phyloP scores from a whole-genome alignment of 2,797 vertebrate species.

The Sparus aurata region DNA sequence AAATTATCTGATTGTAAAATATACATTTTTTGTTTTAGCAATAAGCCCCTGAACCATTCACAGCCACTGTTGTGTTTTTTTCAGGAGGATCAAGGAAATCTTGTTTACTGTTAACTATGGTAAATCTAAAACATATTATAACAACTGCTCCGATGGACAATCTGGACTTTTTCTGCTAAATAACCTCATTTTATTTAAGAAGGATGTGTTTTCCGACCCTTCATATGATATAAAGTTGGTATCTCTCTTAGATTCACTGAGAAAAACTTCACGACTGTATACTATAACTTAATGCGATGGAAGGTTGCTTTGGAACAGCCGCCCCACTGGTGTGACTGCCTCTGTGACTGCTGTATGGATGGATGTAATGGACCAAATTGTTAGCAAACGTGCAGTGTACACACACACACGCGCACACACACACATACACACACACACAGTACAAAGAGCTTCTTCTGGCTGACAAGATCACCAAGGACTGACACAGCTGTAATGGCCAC shows the following conservation, averaged over 20 bases:
- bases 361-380: neutral
- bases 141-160: neutral
- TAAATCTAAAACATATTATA: neutral
- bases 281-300: neutral
- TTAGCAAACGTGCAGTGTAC: neutral
- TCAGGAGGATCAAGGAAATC: neutral
- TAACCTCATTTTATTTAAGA: neutral
- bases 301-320: conserved; percentile 9
- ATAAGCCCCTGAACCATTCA: too few relatives aligned
- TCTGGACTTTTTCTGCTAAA: too few relatives aligned
- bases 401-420: neutral
- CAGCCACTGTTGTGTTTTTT: too few relatives aligned
- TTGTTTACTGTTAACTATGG: neutral
- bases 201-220: neutral
- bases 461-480: conserved; percentile 36
- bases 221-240: neutral
- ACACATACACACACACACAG: neutral
- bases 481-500: conserved; percentile 56
- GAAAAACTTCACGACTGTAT: neutral
- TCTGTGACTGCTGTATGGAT: neutral
- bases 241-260: conserved; percentile 6
- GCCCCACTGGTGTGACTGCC: conserved; percentile 9
- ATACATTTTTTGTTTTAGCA: neutral
- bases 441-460: conserved; percentile 11
- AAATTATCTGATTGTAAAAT: too few relatives aligned